These are phyloP conservation scores for Sinocyclocheilus grahami DNA, from an alignment of 2,113 vertebrate genomes.

Conservation along the genomic window DNA sequence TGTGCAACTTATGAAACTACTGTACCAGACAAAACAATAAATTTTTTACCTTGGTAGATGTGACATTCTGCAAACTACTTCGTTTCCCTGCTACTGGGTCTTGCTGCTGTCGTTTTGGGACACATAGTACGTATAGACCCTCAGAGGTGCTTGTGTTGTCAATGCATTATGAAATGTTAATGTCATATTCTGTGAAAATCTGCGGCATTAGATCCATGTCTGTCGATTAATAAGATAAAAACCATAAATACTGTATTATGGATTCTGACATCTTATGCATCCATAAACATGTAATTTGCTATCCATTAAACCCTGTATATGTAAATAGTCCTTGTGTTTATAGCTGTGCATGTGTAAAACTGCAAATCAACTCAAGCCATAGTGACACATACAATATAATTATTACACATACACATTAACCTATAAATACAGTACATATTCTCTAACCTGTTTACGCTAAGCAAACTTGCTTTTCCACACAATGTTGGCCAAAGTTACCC, in stretches of 20 bases:
- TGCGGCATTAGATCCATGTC: background rate
- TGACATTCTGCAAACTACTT: background rate
- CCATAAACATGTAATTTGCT: background rate
- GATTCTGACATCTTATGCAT: background rate
- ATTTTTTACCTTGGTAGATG: background rate
- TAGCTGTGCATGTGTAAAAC: slow-evolving; percentile 3
- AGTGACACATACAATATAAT: background rate
- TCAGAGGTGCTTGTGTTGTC: background rate
- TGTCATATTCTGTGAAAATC: background rate
- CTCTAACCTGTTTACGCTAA: background rate
- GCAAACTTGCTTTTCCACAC: background rate
- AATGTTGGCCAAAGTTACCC: background rate
- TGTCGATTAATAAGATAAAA: slow-evolving; percentile 3
- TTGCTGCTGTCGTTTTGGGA: background rate
- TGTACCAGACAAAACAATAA: background rate
- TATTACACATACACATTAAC: background rate
- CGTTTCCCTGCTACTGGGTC: background rate
- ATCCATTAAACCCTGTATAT: slow-evolving; percentile 4
- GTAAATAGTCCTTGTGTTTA: background rate
- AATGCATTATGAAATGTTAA: background rate
- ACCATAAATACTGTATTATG: background rate
- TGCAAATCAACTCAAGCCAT: background rate
- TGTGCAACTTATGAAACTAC: background rate
- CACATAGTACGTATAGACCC: background rate
- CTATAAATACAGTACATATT: background rate